Base-by-base conservation (phyloP, 1,140 invertebrate genomes). In the Brachionus rubens region DNA sequence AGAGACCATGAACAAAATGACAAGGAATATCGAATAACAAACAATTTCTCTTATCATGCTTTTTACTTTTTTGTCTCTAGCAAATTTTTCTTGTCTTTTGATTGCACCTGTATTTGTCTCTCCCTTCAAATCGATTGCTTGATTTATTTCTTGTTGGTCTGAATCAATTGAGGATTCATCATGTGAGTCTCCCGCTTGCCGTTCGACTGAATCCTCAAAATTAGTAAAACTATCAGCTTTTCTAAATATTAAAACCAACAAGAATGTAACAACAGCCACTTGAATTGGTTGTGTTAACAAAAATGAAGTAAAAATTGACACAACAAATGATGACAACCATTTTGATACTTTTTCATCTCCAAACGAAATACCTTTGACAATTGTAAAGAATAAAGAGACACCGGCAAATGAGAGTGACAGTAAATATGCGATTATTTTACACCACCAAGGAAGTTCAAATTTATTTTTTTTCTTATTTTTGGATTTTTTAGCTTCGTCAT, bases 221-320 rank as follows among this genome's bases (percentile, higher is more conserved):
- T 52, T 52, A 12, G 48, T 52, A 1, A 52, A 83, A 24, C 82
- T 82, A 21, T 82, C 81, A 0, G 85, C 82, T 67, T 84, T 85
- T 78, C 86, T 87, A 70, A 85, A 82, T 30, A 88, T 79, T 56
- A 85, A 79, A 1, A 86, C 85, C 28, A 87, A 80, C 21, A 88
- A 78, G 46, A 87, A 82, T 0, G 87, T 86, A 30, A 85, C 79
- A 19, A 87, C 78, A 79, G 87, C 82, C 28, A 88, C 82, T 80
- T 83, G 83, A 33, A 88, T 82, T 7, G 87, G 87, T 78, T 88
- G 87, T 21, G 87, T 87, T 24, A 88, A 78, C 62, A 88, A 82
- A 14, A 88, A 81, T 0, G 87, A 87, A 54, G 83, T 83, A 76
- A 88, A 84, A 81, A 88, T 87, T 0, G 87, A 87, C 3, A 87